Evolutionary conservation across 2,888 invertebrate species (phyloP).

Genomic region (Apomyelois bistriatella): DNA sequence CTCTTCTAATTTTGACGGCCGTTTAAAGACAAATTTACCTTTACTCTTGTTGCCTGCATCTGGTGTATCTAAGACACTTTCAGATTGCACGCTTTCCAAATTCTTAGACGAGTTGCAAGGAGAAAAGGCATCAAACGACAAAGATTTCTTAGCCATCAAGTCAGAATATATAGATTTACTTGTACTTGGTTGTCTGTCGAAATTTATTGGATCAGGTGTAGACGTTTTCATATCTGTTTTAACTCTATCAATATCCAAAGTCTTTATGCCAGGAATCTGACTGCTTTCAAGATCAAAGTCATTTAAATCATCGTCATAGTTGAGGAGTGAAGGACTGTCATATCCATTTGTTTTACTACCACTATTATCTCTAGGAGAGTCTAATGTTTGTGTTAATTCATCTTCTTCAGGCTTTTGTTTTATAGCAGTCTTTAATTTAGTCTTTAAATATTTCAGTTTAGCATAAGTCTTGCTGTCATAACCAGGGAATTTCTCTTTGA

Average conservation of each 20-base stretch:
- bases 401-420: constrained; percentile 55
- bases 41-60: constrained; percentile 46
- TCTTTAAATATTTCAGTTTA: constrained; percentile 78
- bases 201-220: constrained; percentile 45
- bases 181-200: constrained; percentile 35
- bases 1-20: constrained; percentile 52
- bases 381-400: constrained; percentile 22
- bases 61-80: constrained; percentile 32
- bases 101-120: constrained; percentile 35
- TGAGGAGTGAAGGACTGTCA: constrained; percentile 35
- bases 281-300: constrained; percentile 46
- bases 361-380: constrained; percentile 18
- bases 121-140: constrained; percentile 50
- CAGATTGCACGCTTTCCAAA: constrained; percentile 37
- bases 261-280: constrained; percentile 28
- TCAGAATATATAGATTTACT: constrained; percentile 50
- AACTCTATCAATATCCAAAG: constrained; percentile 16
- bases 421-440: constrained; percentile 75
- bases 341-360: constrained; percentile 30
- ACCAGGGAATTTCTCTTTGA: constrained; percentile 81
- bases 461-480: constrained; percentile 78
- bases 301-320: constrained; percentile 40
- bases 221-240: constrained; percentile 36
- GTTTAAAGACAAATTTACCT: constrained; percentile 69
- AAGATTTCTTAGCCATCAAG: constrained; percentile 42